These are phyloP conservation scores for Bubo scandiacus DNA, from an alignment of 2,113 vertebrate species.

Conservation along the genomic window DNA sequence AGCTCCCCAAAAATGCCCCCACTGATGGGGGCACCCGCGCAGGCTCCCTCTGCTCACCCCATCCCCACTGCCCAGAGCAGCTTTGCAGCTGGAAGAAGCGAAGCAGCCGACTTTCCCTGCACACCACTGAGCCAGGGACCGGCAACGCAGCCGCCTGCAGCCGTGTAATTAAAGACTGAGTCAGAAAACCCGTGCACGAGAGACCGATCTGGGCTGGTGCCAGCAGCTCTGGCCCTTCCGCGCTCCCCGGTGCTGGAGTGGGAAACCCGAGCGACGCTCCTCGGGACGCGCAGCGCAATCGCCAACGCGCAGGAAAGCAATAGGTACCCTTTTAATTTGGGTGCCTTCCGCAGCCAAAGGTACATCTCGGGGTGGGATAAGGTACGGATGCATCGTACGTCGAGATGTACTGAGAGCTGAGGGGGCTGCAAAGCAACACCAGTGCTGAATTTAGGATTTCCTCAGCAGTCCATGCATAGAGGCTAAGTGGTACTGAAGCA, in stretches of 20 bases:
- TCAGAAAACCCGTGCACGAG: not conserved
- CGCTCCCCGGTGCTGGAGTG: not conserved
- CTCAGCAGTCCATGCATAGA: not conserved
- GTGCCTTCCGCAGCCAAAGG: not conserved
- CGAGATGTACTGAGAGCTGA: not conserved
- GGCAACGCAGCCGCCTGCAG: not conserved
- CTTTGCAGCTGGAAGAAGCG: not conserved
- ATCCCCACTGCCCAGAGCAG: not conserved
- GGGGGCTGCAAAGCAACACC: not conserved
- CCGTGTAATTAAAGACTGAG: not conserved
- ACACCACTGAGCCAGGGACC: not conserved
- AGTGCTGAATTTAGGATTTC: not conserved
- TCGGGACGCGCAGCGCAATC: not conserved
- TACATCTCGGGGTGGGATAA: not conserved
- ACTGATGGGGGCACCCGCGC: fast-evolving
- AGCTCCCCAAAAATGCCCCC: not conserved
- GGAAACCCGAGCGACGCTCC: not conserved
- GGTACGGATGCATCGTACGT: not conserved
- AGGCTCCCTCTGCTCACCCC: not conserved
- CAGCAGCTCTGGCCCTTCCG: not conserved
- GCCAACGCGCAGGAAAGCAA: not conserved
- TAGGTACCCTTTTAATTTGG: not conserved
- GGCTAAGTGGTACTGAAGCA: not conserved
- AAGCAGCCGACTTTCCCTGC: not conserved
- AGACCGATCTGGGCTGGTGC: not conserved